Base-by-base conservation (phyloP, 2,797 vertebrate genomes). In the Chlorospingus flavigularis region DNA sequence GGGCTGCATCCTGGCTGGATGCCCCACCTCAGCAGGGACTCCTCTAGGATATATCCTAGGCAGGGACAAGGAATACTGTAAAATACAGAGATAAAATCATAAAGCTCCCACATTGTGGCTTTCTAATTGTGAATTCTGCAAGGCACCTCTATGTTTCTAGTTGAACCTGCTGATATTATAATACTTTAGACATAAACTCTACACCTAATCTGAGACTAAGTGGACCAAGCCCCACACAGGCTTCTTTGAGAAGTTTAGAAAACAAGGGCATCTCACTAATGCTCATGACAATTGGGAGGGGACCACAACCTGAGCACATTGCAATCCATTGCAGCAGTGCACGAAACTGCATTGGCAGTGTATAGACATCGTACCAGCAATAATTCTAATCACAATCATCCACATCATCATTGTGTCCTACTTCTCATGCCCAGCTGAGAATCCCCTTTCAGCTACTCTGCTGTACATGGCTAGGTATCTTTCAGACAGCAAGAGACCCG, bases 401-500 rank as follows among this genome's bases (percentile, higher is more conserved):
- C 26, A 19, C 1, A 0, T 28, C 47, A 37, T 14, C 21, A 37
- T 25, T 42, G 48, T 42, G 26, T 30, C 31, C 19, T 25, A 3
- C 5, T 68, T 54, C 42, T 54, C 26, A 15, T n/a, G 13, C 18
- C 16, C 2, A 1, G 16, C 11, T 42, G 19, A 68, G 19, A 75
- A 35, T 11, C 10, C 61, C 24, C 19, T 13, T 47, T 42, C 13
- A 23, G 9, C 23, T 62, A 7, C 21, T 54, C 13, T 68, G 2
- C 48, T 42, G 10, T 18, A 24, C 6, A 17, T 58, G 23, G 7
- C 13, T 67, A 79, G 30, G 2, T 2, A 40, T 48, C 18, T 61
- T 28, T 54, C n/a, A 76, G 60, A 71, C 13, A 17, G 3, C 2
- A 4, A 31, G 13, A 77, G 0, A 58, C 3, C 0, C 1, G 3